phyloP scores from a whole-genome alignment of 2,797 vertebrate species.

The Champsocephalus esox region DNA sequence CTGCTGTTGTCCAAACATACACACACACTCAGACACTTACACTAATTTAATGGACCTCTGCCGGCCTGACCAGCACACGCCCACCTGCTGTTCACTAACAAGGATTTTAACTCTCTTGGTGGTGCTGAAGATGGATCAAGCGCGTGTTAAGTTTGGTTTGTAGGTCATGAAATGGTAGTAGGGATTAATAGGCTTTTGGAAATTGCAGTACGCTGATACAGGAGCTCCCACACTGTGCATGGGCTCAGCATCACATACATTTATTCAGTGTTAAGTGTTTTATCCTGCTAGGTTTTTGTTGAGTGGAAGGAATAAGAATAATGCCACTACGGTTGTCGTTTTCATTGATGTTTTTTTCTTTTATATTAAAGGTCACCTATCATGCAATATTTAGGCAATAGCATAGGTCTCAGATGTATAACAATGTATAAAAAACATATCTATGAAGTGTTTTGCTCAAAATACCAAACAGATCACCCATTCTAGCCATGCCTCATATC shows the following conservation, averaged over 20 bases:
- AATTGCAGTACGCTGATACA: conserved; percentile 46
- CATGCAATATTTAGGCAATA: too few relatives aligned
- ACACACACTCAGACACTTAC: neutral
- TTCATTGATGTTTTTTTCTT: too few relatives aligned
- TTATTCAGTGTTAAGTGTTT: conserved; percentile 51
- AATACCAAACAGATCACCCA: too few relatives aligned
- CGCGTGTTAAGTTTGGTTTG: conserved; percentile 31
- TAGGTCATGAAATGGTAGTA: conserved; percentile 44
- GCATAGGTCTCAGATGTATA: too few relatives aligned
- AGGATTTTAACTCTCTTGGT: conserved; percentile 44
- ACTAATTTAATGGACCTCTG: conserved; percentile 57
- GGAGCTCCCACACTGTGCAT: conserved; percentile 50
- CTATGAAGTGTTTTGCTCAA: too few relatives aligned
- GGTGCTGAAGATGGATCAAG: conserved; percentile 56
- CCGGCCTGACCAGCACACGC: conserved; percentile 46
- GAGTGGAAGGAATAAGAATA: conserved; percentile 28
- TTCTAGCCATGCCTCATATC: too few relatives aligned
- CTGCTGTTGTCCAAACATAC: conserved; percentile 26
- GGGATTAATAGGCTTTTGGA: conserved; percentile 63
- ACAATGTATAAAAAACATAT: too few relatives aligned
- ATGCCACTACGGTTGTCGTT: too few relatives aligned
- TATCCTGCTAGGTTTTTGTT: conserved; percentile 39
- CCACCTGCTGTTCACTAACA: conserved; percentile 38
- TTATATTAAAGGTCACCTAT: too few relatives aligned
- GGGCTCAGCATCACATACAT: conserved; percentile 45